These are phyloP conservation scores for Parazoanthus darwini DNA, from an alignment of 92 coral and sea anemone genomes.

Conservation along the genomic window DNA sequence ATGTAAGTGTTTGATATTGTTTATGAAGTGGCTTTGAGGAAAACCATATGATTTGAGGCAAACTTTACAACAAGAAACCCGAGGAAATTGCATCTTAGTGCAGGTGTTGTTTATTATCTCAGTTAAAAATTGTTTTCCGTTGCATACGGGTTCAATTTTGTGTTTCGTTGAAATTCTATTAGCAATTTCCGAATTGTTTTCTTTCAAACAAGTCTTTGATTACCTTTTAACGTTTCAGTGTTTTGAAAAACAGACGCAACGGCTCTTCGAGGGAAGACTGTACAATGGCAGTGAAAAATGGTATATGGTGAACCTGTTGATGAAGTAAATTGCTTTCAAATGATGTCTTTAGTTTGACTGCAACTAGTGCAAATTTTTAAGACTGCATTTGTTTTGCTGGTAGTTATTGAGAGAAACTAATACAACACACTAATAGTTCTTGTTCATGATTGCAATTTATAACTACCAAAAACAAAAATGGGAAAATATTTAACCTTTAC, in stretches of 20 bases:
- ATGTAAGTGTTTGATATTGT: slow-evolving; percentile 5
- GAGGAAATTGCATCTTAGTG: neutral
- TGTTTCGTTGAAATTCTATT: neutral
- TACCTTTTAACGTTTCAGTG: slow-evolving; percentile 1
- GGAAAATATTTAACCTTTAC: too few species aligned
- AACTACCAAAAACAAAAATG: neutral
- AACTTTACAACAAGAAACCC: neutral
- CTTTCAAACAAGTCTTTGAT: slow-evolving; percentile 9
- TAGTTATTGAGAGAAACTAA: neutral
- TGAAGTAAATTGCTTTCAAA: slow-evolving; percentile 30
- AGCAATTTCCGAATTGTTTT: slow-evolving; percentile 12
- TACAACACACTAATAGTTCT: neutral
- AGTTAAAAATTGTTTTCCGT: neutral
- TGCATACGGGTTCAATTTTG: neutral
- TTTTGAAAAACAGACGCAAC: slow-evolving; percentile 16
- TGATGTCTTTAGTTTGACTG: slow-evolving; percentile 24
- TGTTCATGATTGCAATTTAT: neutral
- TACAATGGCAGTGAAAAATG: neutral
- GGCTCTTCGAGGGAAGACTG: neutral
- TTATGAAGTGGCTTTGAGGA: neutral
- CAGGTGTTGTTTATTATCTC: slow-evolving; percentile 29
- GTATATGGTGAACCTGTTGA: neutral
- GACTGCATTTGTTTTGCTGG: neutral
- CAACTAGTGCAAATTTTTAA: neutral
- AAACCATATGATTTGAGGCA: neutral